Evolutionary conservation across 2,888 invertebrate genomes (phyloP).

Genomic region (Limnephilus auricula): DNA sequence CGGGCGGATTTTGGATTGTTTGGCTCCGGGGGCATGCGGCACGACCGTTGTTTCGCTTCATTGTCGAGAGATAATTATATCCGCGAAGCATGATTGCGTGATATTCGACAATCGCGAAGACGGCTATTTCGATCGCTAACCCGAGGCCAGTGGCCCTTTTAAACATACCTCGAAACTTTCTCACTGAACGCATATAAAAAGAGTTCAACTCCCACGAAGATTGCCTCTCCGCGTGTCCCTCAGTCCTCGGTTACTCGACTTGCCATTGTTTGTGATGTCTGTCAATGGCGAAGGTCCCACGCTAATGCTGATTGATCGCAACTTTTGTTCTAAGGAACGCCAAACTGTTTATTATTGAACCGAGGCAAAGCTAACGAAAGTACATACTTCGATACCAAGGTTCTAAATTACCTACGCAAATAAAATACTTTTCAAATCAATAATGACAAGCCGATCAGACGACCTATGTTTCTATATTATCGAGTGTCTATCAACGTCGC

Average conservation of each 20-base stretch:
- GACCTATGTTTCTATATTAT: neutral
- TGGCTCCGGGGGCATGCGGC: slow-evolving; percentile 37
- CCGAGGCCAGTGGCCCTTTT: slow-evolving; percentile 52
- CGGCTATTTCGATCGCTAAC: slow-evolving; percentile 53
- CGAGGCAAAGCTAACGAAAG: neutral
- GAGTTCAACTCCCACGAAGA: slow-evolving; percentile 38
- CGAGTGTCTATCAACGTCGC: neutral
- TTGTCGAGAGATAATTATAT: slow-evolving; percentile 55
- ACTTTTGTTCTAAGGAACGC: neutral
- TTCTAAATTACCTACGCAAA: neutral
- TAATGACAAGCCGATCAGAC: neutral
- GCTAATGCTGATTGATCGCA: slow-evolving; percentile 3
- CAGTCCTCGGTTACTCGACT: slow-evolving; percentile 20
- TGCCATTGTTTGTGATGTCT: slow-evolving; percentile 12
- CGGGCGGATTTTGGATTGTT: slow-evolving; percentile 10
- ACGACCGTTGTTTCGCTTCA: slow-evolving; percentile 44
- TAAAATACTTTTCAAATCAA: neutral
- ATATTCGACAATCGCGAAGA: slow-evolving; percentile 53
- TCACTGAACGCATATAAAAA: neutral
- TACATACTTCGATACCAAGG: neutral
- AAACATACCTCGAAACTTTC: slow-evolving; percentile 45
- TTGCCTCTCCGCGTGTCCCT: slow-evolving; percentile 46
- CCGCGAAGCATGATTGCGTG: slow-evolving; percentile 51
- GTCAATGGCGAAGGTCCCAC: slow-evolving; percentile 29
- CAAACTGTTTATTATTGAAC: neutral